A percentile compares a stretch with the other conserved stretches of the same genome.
Evolutionary conservation across 2,888 invertebrate species (phyloP).

Genomic region (Chrysolina haemoptera): DNA sequence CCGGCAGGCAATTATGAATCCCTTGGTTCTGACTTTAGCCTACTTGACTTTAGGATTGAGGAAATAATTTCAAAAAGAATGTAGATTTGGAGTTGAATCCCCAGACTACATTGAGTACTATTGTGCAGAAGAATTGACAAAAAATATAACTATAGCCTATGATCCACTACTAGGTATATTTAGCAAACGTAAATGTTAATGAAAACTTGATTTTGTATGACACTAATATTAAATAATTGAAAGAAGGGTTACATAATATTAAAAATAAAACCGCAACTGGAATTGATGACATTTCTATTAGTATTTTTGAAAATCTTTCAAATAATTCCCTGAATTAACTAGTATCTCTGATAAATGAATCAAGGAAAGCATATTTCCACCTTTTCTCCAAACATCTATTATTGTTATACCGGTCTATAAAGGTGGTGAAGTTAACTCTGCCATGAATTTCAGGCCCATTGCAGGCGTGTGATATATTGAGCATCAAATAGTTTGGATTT

Average conservation of each 20-base stretch:
- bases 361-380: background rate
- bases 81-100: constrained; percentile 19
- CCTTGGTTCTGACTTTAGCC: too few species aligned
- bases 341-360: constrained; percentile 18
- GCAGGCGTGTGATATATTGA: too few species aligned
- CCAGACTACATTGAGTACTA: constrained; percentile 3
- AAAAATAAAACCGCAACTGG: constrained; percentile 16
- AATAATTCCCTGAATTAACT: background rate
- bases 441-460: too few species aligned
- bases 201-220: too few species aligned
- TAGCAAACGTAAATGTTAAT: too few species aligned
- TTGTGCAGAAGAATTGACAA: too few species aligned
- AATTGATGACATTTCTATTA: constrained; percentile 20
- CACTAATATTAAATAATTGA: constrained; percentile 1
- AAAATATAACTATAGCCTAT: constrained; percentile 18
- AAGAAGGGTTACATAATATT: constrained; percentile 3
- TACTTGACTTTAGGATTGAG: too few species aligned
- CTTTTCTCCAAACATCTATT: background rate
- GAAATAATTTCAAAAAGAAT: background rate
- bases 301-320: constrained; percentile 7
- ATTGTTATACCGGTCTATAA: constrained; percentile 18
- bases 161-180: constrained; percentile 3
- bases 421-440: constrained; percentile 19
- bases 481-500: too few species aligned
- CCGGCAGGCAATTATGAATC: too few species aligned